Evolutionary conservation across 30 jellyfish, hydroid and myxozoan species (phyloP).

Genomic region (Chironex yamaguchii): DNA sequence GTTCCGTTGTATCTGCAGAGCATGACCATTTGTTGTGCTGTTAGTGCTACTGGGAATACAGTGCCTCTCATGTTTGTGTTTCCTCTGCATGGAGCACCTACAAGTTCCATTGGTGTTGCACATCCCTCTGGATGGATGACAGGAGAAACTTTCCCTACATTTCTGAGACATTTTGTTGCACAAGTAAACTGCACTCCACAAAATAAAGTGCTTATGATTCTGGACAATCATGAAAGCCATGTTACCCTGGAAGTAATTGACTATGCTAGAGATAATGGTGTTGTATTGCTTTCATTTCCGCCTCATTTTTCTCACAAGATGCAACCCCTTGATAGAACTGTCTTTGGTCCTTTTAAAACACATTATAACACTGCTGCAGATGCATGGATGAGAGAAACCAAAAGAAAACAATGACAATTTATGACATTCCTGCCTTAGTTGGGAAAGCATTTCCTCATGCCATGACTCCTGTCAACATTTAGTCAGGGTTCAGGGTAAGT

Average conservation of each 20-base stretch:
- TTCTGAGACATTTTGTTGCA: slow-evolving; percentile 24
- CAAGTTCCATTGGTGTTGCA: slow-evolving; percentile 37
- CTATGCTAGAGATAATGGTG: slow-evolving; percentile 43
- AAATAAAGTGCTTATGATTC: slow-evolving; percentile 46
- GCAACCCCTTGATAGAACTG: slow-evolving; percentile 76
- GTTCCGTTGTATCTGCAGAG: slow-evolving; percentile 43
- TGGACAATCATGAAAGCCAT: slow-evolving; percentile 69
- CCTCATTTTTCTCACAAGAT: slow-evolving; percentile 61
- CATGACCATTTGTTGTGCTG: slow-evolving; percentile 49
- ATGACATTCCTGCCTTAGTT: not conserved
- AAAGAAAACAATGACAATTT: slow-evolving; percentile 51
- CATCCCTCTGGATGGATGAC: not conserved
- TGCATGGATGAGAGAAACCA: slow-evolving; percentile 66
- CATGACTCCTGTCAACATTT: not conserved
- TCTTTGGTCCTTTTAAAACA: slow-evolving; percentile 70
- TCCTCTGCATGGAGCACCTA: slow-evolving; percentile 61
- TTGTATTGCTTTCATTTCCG: slow-evolving; percentile 59
- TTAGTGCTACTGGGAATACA: slow-evolving; percentile 58
- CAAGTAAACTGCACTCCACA: slow-evolving; percentile 31
- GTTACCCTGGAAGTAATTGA: slow-evolving; percentile 42
- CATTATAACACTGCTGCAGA: slow-evolving; percentile 36
- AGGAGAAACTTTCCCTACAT: slow-evolving; percentile 15
- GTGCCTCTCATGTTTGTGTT: slow-evolving; percentile 65
- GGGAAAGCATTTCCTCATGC: slow-evolving; percentile 22
- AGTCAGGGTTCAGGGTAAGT: slow-evolving; percentile 5